Base-by-base conservation (phyloP, 2,797 vertebrate genomes). In the Cebuella pygmaea region DNA sequence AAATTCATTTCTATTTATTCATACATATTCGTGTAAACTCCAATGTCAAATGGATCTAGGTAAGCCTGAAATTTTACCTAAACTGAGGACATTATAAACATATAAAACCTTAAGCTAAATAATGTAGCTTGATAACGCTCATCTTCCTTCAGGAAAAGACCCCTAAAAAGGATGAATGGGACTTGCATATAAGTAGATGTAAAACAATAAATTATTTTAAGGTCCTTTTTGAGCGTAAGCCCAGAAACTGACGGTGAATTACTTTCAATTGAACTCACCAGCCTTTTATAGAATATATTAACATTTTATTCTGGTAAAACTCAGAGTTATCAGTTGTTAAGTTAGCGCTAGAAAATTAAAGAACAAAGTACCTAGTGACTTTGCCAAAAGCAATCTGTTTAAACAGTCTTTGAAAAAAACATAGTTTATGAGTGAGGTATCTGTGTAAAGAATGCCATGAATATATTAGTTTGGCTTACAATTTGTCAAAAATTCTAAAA, bases 281-380 rank as follows among this genome's bases (percentile, higher is more conserved):
- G 41, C 1, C 14, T 81, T 94, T 79, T 88, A 89, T 46, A 90
- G 50, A 90, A 57, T n/a, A 0, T 67, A 41, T 76, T 41, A 87
- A n/a, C 20, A 92, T 93, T 95, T 95, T 86, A 48, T 96, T 92
- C 41, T 79, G 39, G 57, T 95, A 78, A 82, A 22, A 59, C 24
- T 67, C 46, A 90, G 44, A 84, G 26, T 79, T 27, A 81, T 93
- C n/a, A 20, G 27, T 57, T 90, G 22, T 86, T 74, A 92, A 50
- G 64, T 80, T 14, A 86, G 94, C 93, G 52, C 57, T 86, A 48
- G 52, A 94, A 93, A 85, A 86, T 67, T 74, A 75, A 67, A 91
- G 78, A 91, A 91, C 41, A 93, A 91, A 91, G 4, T 30, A 74
- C 24, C 57, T 33, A n/a, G 4, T 59, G 50, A 81, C n/a, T 95